These are phyloP conservation scores for Cryptocephalus primarius DNA, from an alignment of 2,888 invertebrate genomes.

Conservation along the genomic window DNA sequence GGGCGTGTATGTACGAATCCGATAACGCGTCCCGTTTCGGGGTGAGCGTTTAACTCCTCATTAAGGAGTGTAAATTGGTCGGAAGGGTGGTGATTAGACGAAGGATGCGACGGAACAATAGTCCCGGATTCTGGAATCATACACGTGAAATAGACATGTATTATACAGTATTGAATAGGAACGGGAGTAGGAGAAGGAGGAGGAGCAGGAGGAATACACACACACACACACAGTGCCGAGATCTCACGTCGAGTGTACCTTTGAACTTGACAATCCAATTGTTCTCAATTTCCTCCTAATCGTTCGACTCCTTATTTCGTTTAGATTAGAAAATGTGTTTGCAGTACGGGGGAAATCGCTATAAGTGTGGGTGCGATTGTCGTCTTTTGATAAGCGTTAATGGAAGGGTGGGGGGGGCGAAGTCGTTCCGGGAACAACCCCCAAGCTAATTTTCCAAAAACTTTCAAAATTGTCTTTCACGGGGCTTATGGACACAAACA, in stretches of 20 bases:
- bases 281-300: conserved; percentile 28
- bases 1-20: too few species aligned
- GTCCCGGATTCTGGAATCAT: conserved; percentile 33
- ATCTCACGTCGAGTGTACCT: conserved; percentile 28
- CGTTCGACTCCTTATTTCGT: conserved; percentile 14
- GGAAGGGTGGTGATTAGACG: conserved; percentile 28
- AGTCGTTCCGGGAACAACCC: too few species aligned
- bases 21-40: conserved; percentile 1
- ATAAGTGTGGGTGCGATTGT: not conserved
- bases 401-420: too few species aligned
- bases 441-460: too few species aligned
- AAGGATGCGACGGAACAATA: conserved; percentile 28
- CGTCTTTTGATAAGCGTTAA: not conserved
- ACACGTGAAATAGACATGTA: conserved; percentile 34
- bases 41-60: not conserved
- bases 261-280: conserved; percentile 36
- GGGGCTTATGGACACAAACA: too few species aligned
- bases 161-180: conserved; percentile 31
- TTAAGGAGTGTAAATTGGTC: conserved; percentile 23
- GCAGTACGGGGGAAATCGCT: not conserved
- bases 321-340: conserved; percentile 11
- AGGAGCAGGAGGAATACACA: not conserved
- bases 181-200: not conserved
- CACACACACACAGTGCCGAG: too few species aligned
- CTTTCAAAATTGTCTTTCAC: too few species aligned